Evolutionary conservation across 1,140 invertebrate genomes (phyloP).

Genomic region (Drosophila ercepeae): DNA sequence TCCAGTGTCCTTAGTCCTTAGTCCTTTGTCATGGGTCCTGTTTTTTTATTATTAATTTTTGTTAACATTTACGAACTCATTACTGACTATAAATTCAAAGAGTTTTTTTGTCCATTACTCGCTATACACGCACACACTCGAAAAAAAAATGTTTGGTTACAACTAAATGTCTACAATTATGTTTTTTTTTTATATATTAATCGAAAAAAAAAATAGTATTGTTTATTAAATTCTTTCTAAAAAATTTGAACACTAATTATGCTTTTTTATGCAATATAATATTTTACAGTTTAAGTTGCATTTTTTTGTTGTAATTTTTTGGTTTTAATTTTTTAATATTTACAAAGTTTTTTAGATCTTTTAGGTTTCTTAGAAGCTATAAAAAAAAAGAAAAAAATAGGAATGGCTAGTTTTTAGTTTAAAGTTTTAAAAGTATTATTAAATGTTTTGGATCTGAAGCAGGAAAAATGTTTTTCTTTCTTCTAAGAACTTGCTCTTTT

Average conservation of each 20-base stretch:
- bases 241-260: slow-evolving; percentile 58
- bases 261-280: slow-evolving; percentile 33
- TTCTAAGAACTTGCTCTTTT: neutral
- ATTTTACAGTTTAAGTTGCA: slow-evolving; percentile 24
- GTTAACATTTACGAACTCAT: slow-evolving; percentile 73
- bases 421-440: slow-evolving; percentile 65
- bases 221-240: slow-evolving; percentile 44
- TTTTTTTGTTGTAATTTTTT: slow-evolving; percentile 16
- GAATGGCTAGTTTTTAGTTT: slow-evolving; percentile 27
- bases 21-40: neutral
- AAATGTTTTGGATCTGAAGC: slow-evolving; percentile 24
- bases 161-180: slow-evolving; percentile 47
- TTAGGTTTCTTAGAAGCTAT: slow-evolving; percentile 2
- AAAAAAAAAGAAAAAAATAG: slow-evolving; percentile 51
- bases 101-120: slow-evolving; percentile 46
- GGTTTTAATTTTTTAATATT: slow-evolving; percentile 9
- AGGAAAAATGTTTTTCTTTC: neutral
- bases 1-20: neutral
- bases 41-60: slow-evolving; percentile 12
- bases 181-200: slow-evolving; percentile 36
- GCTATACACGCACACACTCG: slow-evolving; percentile 57
- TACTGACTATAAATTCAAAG: slow-evolving; percentile 78
- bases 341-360: neutral
- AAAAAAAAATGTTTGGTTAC: slow-evolving; percentile 47
- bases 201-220: slow-evolving; percentile 35